A percentile compares a stretch with the other conserved stretches of the same genome.
Evolutionary conservation across 2,113 vertebrate species (phyloP).

Genomic region (Gopherus evgoodei): DNA sequence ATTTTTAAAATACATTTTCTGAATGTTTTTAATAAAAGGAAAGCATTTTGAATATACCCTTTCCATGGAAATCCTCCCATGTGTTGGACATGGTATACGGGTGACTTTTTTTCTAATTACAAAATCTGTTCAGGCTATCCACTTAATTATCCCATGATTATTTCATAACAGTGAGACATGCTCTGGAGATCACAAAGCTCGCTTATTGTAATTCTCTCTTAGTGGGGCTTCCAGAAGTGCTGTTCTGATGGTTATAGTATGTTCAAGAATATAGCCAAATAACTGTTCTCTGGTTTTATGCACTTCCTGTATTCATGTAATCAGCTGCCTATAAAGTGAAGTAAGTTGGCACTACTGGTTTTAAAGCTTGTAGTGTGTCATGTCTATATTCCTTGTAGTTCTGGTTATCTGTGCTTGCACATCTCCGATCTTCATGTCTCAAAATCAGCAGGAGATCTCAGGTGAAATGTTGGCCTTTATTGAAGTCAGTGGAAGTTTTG

Average conservation of each 20-base stretch:
- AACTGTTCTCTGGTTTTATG: not conserved
- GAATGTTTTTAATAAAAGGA: not conserved
- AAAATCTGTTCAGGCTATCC: not conserved
- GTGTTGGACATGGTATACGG: not conserved
- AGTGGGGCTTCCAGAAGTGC: not conserved
- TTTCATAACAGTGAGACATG: not conserved
- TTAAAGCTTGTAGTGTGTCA: not conserved
- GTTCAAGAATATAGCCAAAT: not conserved
- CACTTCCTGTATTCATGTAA: not conserved
- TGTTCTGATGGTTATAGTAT: not conserved
- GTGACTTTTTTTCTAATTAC: not conserved
- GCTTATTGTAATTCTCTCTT: not conserved
- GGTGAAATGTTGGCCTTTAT: not conserved
- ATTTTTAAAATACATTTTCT: not conserved
- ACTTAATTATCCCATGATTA: rapidly evolving
- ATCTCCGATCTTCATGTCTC: not conserved
- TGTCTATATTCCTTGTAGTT: not conserved
- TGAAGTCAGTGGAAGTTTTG: not conserved
- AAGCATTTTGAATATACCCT: not conserved
- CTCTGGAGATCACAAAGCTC: not conserved
- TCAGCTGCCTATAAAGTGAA: not conserved
- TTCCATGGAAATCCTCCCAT: not conserved
- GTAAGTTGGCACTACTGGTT: not conserved
- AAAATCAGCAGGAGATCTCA: rapidly evolving
- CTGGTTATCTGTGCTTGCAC: not conserved